Evolutionary conservation across 1,140 invertebrate species (phyloP), one percentile per base, ranked within the genome.

Genomic region (Drosophila yakuba): DNA sequence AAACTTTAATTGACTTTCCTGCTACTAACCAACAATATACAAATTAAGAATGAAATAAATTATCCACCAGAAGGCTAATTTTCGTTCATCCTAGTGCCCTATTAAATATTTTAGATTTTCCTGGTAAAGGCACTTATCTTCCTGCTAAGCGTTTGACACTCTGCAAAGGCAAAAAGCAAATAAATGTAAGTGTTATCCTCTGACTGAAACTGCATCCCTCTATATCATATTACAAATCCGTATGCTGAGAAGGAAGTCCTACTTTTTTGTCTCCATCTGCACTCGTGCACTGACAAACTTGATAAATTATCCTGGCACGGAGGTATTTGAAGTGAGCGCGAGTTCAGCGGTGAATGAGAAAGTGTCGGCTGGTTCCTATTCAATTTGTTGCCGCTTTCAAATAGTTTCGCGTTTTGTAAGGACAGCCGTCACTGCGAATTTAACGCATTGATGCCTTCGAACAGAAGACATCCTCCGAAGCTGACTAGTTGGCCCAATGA

Each of bases 331-430:
- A 77, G 74, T 39, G 63, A 14, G 45, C 28, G 35, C 28, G 35
- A n/a, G 51, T 35, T 41, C 38, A 8, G n/a, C 32, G 36, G n/a
- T 47, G 44, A 52, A 44, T 60, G 62, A 23, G 4, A 38, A 78
- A 78, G 74, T 85, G 82, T 41, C 78, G 76, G 73, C 51, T 79
- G 55, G 78, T 82, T 72, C 69, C 66, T 73, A 82, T 83, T 75
- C 66, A 88, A 86, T 83, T 88, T 88, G 59, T 62, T 64, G 54
- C 47, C 39, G 39, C 68, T 38, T 71, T 71, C 66, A 48, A 71
- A 71, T 58, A 79, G 43, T 72, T 72, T 41, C 44, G 61, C 50
- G 52, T 48, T 63, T 58, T 58, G 28, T 39, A 55, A 50, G 60
- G 54, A 47, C 66, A 74, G 41, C 23, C 60, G 38, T 25, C 74